Evolutionary conservation across 2,888 invertebrate species (phyloP), one percentile per base, ranked within the genome.

Genomic region (Catocala nupta): DNA sequence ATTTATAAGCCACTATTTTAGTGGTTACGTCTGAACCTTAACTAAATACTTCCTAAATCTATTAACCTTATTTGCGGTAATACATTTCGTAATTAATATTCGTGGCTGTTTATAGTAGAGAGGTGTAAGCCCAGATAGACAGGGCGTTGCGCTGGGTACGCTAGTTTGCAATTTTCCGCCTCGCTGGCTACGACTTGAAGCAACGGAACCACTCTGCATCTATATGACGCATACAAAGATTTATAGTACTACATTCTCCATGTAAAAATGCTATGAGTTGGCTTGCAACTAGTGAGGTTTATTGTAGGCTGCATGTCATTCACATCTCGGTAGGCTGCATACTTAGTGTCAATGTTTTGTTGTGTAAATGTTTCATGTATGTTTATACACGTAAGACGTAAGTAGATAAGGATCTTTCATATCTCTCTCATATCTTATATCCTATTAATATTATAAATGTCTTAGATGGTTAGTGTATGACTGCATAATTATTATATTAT

Each of bases 81-180:
- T 66, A 62, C 59, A 60, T 55, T 65, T 67, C 62, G 63, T 63
- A 75, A 75, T 75, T 68, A 68, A 73, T 72, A 72, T 68, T 70
- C 61, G 59, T 65, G 67, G 48, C 39, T 60, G 59, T 53, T 58
- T 60, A 59, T 62, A 60, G 68, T 68, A 64, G 72, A 64, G 65
- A 66, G 64, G 62, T 57, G 43, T 71, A 71, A 72, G 59, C 65
- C 52, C 52, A 67, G 62, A 66, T 71, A 71, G 71, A 74, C 67
- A 65, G 68, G 59, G 71, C 55, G 68, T 61, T 55, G 61, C 59
- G 65, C 68, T 65, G 70, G 66, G 68, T 70, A 70, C 68, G 76
- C 66, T 74, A 77, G 80, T 81, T 78, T 77, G 81, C 81, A 83
- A 83, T 83, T 83, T 83, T 81, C 78, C 81, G 75, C 73, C 62